Evolutionary conservation across 2,888 invertebrate genomes (phyloP).

Genomic region (Phaedon cochleariae): DNA sequence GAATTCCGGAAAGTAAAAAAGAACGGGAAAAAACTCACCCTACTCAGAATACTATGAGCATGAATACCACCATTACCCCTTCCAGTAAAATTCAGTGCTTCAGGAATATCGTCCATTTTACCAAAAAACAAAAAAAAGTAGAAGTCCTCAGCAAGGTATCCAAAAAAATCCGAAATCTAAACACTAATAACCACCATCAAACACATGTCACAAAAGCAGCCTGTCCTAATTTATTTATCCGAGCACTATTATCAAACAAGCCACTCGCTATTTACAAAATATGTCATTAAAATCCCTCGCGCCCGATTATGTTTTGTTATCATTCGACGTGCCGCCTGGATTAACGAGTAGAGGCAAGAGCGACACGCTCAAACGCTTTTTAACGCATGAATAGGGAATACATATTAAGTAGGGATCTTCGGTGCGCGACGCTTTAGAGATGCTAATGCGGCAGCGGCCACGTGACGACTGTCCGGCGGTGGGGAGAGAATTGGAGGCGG

Average conservation of each 20-base stretch:
- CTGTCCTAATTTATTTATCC: slow-evolving; percentile 28
- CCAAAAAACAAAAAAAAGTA: slow-evolving; percentile 13
- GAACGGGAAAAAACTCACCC: slow-evolving; percentile 3
- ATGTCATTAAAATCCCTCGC: slow-evolving; percentile 23
- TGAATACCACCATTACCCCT: slow-evolving; percentile 37
- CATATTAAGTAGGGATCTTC: no score
- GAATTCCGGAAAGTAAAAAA: no score
- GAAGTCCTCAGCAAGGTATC: slow-evolving; percentile 6
- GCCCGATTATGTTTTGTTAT: slow-evolving; percentile 13
- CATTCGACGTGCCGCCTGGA: neutral
- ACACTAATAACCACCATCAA: slow-evolving; percentile 22
- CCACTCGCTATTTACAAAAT: slow-evolving; percentile 36
- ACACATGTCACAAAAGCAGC: slow-evolving; percentile 29
- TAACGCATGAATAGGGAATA: no score
- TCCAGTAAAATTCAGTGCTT: slow-evolving; percentile 51
- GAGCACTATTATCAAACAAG: slow-evolving; percentile 34
- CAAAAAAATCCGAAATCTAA: slow-evolving; percentile 15
- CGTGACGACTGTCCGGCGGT: neutral
- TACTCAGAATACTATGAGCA: slow-evolving; percentile 5
- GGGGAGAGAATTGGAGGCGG: neutral
- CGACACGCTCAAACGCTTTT: no score
- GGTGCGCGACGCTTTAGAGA: neutral
- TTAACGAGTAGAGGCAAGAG: neutral
- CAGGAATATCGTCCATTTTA: slow-evolving; percentile 52
- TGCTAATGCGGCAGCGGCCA: neutral